Base-by-base conservation (phyloP, 2,888 invertebrate species). In the Hymenopus coronatus region DNA sequence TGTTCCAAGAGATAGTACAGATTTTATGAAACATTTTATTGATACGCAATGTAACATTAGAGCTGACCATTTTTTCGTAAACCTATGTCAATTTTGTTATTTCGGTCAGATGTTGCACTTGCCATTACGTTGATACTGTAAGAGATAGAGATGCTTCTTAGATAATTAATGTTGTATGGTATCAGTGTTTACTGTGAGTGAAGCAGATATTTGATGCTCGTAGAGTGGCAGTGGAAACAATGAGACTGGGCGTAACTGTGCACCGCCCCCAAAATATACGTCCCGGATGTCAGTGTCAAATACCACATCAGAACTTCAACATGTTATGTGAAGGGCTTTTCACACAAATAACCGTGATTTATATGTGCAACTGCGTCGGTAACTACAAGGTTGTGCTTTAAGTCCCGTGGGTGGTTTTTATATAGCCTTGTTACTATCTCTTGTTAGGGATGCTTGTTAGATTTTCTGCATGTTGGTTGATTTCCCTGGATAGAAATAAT, bases 191-290 rank as follows among this genome's bases (percentile, higher is more conserved):
- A 20, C 25, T 70, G 54, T 70, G 54, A 20, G 54, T 70, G 54
- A 70, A 70, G 54, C 54, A 70, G 54, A 70, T 25, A 70, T 70
- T 15, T 70, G 54, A 70, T 70, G 54, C 54, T 40, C 54, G 54
- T 4, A 20, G 54, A 70, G 54, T 70, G 54, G 20, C 54, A 70
- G 54, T 20, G 54, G 54, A 70, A 70, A 70, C 54, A 70, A 70
- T 70, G 54, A 70, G 54, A 70, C 54, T 85, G 85, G 85, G 85
- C 28, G 85, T 85, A 85, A 85, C 85, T 28, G 28, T 28, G 20
- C 46, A 85, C 85, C 85, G 85, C 85, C 85, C 40, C 84, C 84
- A 84, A 84, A 84, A 84, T 84, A 40, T 84, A 84, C 84, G 25
- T n/a, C 40, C n/a, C 85, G 70, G 85, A 70, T 70, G 54, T 70